Evolutionary conservation across 1,140 invertebrate genomes (phyloP), one percentile per base, ranked within the genome.

Genomic region (Teleogryllus occipitalis): DNA sequence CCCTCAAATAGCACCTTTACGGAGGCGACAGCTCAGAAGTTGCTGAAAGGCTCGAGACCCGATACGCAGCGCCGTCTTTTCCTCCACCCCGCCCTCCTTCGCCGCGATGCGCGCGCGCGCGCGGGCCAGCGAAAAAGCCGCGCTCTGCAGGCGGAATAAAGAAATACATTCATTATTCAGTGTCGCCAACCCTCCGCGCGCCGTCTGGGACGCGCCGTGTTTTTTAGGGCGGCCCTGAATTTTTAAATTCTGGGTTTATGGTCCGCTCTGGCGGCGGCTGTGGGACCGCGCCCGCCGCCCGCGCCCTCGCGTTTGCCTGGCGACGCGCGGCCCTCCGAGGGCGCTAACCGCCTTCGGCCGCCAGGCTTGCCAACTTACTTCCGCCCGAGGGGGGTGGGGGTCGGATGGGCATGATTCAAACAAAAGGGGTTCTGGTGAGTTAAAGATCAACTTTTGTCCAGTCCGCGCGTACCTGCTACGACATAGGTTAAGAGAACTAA

Each of bases 81-180:
- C 54, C 54, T 65, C 18, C 54, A 3, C 18, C 7, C 7, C 54
- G 2, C 54, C 2, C 7, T 2, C 54, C 54, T 65, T 7, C 18
- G 27, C 27, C 27, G 5, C 27, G 27, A 39, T 39, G 27, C 27
- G 27, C 27, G 18, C 10, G 49, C 49, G 8, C 49, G 10, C 10
- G 10, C 54, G 54, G 7, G 10, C 54, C 18, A 10, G 54, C 54
- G 2, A 18, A 65, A 65, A 65, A 65, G 54, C 54, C 10, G 54
- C 54, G 54, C 54, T 65, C 54, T 65, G 18, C 54, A 10, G 54
- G 54, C 18, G 18, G 54, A 65, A 65, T 65, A 65, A 65, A 65
- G 54, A 65, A 65, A 65, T 65, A 65, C 54, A 65, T 65, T 65
- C 54, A 65, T 65, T 65, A 65, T 65, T 65, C 54, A 65, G 54